A percentile compares a stretch with the other conserved stretches of the same genome.
These are phyloP conservation scores for Lethrus apterus DNA, from an alignment of 1,140 invertebrate species.

Conservation along the genomic window DNA sequence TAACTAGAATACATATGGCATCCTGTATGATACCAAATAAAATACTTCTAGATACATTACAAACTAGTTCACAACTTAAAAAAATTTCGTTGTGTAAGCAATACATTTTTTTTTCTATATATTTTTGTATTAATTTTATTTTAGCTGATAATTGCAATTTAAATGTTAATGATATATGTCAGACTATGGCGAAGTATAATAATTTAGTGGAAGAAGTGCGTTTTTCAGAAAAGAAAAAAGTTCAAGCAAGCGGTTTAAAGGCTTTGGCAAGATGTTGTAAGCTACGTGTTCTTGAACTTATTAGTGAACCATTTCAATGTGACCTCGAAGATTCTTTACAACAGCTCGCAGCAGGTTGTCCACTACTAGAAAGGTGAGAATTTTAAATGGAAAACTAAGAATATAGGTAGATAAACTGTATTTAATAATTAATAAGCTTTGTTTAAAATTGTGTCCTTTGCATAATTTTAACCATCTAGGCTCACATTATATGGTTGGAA, in stretches of 20 bases:
- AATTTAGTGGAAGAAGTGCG: conserved; percentile 20
- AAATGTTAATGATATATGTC: conserved; percentile 25
- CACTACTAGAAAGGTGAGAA: conserved; percentile 23
- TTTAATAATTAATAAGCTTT: background rate
- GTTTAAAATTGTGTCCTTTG: background rate
- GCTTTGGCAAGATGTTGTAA: conserved; percentile 23
- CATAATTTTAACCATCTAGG: conserved; percentile 17
- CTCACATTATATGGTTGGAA: conserved; percentile 27
- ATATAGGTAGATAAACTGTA: too few relatives aligned
- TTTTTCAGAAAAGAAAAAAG: conserved; percentile 24
- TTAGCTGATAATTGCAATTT: conserved; percentile 26
- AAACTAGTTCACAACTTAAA: conserved; percentile 20
- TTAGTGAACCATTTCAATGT: conserved; percentile 22
- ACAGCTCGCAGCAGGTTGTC: conserved; percentile 27
- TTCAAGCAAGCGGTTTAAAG: conserved; percentile 24
- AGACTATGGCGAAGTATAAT: conserved; percentile 24
- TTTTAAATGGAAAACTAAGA: too few relatives aligned
- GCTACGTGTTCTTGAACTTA: conserved; percentile 22
- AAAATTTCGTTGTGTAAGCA: conserved; percentile 24
- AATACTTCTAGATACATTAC: conserved; percentile 21
- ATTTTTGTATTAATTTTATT: conserved; percentile 8
- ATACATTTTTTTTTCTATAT: background rate
- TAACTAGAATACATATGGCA: conserved; percentile 20
- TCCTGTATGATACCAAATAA: conserved; percentile 23
- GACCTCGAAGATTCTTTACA: conserved; percentile 29